A percentile compares a stretch with the other conserved stretches of the same genome.
Evolutionary conservation across 2,888 invertebrate genomes (phyloP).

Genomic region (Chouioia cunea): DNA sequence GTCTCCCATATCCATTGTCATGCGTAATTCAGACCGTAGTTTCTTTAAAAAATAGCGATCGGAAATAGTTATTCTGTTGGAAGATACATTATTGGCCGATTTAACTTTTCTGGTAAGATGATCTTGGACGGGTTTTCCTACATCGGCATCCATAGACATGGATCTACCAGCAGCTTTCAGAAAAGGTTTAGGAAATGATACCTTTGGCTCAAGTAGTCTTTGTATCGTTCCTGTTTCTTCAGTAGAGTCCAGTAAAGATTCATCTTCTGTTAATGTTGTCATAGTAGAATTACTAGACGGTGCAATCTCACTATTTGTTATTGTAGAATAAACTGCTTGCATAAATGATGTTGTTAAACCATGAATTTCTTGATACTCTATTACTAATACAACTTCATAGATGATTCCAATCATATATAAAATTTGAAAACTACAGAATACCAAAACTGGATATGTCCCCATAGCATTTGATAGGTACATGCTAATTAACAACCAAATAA

Average conservation of each 20-base stretch:
- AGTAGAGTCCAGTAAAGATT: conserved; percentile 24
- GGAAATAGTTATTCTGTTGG: conserved; percentile 45
- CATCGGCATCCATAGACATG: conserved; percentile 59
- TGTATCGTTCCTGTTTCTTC: conserved; percentile 34
- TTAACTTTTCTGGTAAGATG: conserved; percentile 45
- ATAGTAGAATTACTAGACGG: conserved; percentile 16
- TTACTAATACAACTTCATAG: conserved; percentile 73
- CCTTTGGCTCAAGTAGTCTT: conserved; percentile 24
- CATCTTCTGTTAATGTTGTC: conserved; percentile 43
- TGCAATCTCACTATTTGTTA: conserved; percentile 56
- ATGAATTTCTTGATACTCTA: conserved; percentile 70
- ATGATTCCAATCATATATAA: conserved; percentile 78
- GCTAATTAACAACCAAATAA: conserved; percentile 82
- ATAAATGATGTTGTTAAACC: conserved; percentile 61
- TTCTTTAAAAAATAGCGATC: conserved; percentile 62
- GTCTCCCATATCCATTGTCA: conserved; percentile 60
- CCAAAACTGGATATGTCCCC: conserved; percentile 82
- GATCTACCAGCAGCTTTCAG: conserved; percentile 54
- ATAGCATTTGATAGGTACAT: conserved; percentile 82
- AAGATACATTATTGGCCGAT: conserved; percentile 40
- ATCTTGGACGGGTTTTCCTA: conserved; percentile 48
- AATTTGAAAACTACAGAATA: conserved; percentile 78
- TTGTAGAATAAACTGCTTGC: conserved; percentile 57
- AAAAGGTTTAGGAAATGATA: conserved; percentile 43
- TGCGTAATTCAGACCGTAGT: conserved; percentile 59